Evolutionary conservation across 2,113 vertebrate genomes (phyloP), one percentile per base, ranked within the genome.

Genomic region (Barbus barbus): DNA sequence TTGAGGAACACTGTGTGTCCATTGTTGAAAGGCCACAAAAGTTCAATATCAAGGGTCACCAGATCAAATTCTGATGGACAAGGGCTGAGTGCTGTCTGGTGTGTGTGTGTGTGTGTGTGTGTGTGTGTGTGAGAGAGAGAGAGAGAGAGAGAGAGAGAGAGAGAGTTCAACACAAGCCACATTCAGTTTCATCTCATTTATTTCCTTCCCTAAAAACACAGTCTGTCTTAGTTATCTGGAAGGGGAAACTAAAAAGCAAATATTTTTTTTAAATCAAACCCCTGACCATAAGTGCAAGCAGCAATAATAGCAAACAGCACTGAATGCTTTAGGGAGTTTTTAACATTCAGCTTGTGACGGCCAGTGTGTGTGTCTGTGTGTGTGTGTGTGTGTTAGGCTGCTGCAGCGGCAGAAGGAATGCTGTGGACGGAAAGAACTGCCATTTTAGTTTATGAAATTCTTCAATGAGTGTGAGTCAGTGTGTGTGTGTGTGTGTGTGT

Each of bases 1-100:
- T 73, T 78, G 41, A 65, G 61, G 5, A 46, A 85, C 87, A 92
- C 90, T 92, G 88, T 88, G 92, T 84, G 83, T 88, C 86, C 88
- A 91, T 94, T 94, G 93, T 93, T 86, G 74, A 73, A 33, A 38
- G 51, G 51, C 31, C 31, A 67, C 71, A 6, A 22, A 16, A 75
- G 80, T 56, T 73, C 78, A 76, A 60, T 6, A 67, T 31, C 24
- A 33, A 31, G 26, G 82, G 74, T 78, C 24, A 44, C 2, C 8
- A 63, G 58, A 33, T 69, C 38, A 80, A 36, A 78, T 78, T 78
- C 28, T 41, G 48, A 78, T 53, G 78, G 31, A 84, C 11, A 83
- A 16, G 16, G 24, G 20, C 31, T 83, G 67, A 74, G 51, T 53
- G 33, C 20, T 81, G 26, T 65, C n/a, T n/a, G n/a, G n/a, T 53